These are phyloP conservation scores for Lethrus apterus DNA, from an alignment of 1,140 invertebrate genomes.

Conservation along the genomic window DNA sequence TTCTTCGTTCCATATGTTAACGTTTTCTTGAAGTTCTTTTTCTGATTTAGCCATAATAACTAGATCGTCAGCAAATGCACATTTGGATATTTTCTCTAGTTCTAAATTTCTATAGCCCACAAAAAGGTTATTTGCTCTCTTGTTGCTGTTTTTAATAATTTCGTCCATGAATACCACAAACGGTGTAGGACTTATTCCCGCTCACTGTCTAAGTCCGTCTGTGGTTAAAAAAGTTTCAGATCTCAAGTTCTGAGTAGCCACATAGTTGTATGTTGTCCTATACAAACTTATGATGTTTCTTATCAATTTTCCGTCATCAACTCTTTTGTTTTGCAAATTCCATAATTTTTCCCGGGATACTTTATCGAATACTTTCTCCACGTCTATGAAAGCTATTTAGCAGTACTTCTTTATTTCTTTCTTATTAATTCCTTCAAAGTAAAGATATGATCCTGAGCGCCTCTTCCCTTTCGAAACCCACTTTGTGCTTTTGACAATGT, in stretches of 20 bases:
- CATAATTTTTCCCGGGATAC: no score
- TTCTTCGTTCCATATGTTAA: constrained; percentile 6
- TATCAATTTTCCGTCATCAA: background rate
- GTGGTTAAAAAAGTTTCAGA: constrained; percentile 1
- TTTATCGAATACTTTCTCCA: no score
- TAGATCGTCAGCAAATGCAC: no score
- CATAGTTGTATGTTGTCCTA: constrained; percentile 2
- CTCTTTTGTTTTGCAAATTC: background rate
- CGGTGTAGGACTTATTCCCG: constrained; percentile 1
- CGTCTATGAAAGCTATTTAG: no score
- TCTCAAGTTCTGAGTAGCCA: background rate
- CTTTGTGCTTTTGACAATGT: no score
- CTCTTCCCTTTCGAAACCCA: no score
- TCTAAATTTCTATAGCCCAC: no score
- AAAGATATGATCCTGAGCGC: no score
- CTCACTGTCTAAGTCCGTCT: background rate
- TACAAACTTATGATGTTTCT: constrained; percentile 4
- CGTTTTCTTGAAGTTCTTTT: constrained; percentile 1
- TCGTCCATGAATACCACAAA: constrained; percentile 1
- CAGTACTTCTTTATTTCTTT: no score
- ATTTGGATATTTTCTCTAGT: background rate
- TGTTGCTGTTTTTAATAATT: background rate
- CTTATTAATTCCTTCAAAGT: no score
- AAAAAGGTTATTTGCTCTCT: background rate
- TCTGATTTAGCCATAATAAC: no score